These are phyloP conservation scores for Liposcelis brunnea DNA, from an alignment of 2,888 invertebrate genomes.

Conservation along the genomic window DNA sequence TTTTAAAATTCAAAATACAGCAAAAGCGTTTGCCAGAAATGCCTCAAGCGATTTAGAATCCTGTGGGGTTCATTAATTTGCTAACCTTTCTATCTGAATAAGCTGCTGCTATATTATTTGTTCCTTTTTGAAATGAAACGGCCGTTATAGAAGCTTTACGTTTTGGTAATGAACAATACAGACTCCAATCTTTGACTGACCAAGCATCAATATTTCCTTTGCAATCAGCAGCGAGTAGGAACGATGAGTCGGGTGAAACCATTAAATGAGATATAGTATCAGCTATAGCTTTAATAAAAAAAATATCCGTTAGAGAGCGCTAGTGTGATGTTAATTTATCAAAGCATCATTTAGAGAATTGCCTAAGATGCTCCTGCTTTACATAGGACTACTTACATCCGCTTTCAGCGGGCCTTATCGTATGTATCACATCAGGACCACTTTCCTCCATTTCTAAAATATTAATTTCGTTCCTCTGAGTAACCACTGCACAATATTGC, in stretches of 20 bases:
- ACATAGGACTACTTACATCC: constrained; percentile 6
- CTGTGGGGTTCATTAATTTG: constrained; percentile 7
- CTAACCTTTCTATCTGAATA: constrained; percentile 66
- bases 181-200: constrained; percentile 27
- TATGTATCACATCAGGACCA: constrained; percentile 8
- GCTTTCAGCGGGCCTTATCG: background rate
- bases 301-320: too few relatives aligned
- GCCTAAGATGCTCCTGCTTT: too few relatives aligned
- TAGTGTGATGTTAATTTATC: too few relatives aligned
- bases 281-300: constrained; percentile 33
- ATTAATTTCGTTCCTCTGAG: constrained; percentile 25
- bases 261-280: constrained; percentile 34
- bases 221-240: constrained; percentile 48
- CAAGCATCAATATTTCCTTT: constrained; percentile 49
- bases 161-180: constrained; percentile 45
- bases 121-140: constrained; percentile 42
- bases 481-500: constrained; percentile 27
- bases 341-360: too few relatives aligned
- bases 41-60: background rate
- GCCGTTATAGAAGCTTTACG: constrained; percentile 55
- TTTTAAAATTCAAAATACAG: constrained; percentile 9
- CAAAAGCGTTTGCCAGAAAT: background rate
- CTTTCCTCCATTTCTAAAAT: constrained; percentile 27
- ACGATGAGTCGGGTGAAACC: constrained; percentile 37
- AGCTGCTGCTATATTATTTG: constrained; percentile 43